A percentile compares a stretch with the other conserved stretches of the same genome.
Evolutionary conservation across 1,140 invertebrate genomes (phyloP).

Genomic region (Scaptomyza hsui): DNA sequence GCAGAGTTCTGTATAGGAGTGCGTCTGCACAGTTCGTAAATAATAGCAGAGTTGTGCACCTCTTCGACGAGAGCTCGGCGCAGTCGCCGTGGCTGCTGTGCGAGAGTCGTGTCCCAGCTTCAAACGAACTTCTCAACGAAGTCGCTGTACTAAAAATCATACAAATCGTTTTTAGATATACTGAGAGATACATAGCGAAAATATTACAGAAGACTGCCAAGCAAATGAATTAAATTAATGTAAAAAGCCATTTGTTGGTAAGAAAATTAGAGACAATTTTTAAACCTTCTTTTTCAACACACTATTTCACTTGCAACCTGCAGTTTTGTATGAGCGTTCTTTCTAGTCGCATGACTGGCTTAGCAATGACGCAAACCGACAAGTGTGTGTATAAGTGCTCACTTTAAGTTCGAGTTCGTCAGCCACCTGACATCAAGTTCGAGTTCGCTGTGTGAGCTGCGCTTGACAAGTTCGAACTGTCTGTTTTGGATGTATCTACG

Average conservation of each 20-base stretch:
- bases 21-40: conserved; percentile 48
- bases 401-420: conserved; percentile 25
- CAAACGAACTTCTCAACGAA: conserved; percentile 35
- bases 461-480: conserved; percentile 49
- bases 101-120: conserved; percentile 25
- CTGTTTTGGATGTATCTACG: neutral
- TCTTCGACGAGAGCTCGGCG: conserved; percentile 28
- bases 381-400: conserved; percentile 39
- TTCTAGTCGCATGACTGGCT: neutral
- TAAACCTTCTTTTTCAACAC: neutral
- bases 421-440: conserved; percentile 22
- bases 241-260: neutral
- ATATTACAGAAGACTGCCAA: neutral
- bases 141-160: conserved; percentile 62
- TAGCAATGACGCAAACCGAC: conserved; percentile 51
- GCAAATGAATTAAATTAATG: neutral
- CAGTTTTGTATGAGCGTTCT: neutral
- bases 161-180: conserved; percentile 60
- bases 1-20: conserved; percentile 51
- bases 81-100: conserved; percentile 57
- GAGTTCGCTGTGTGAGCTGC: conserved; percentile 59
- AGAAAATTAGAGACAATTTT: neutral
- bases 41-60: conserved; percentile 49
- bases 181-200: conserved; percentile 27
- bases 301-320: neutral